Base-by-base conservation (phyloP, 2,113 vertebrate species). In the Murina feae region DNA sequence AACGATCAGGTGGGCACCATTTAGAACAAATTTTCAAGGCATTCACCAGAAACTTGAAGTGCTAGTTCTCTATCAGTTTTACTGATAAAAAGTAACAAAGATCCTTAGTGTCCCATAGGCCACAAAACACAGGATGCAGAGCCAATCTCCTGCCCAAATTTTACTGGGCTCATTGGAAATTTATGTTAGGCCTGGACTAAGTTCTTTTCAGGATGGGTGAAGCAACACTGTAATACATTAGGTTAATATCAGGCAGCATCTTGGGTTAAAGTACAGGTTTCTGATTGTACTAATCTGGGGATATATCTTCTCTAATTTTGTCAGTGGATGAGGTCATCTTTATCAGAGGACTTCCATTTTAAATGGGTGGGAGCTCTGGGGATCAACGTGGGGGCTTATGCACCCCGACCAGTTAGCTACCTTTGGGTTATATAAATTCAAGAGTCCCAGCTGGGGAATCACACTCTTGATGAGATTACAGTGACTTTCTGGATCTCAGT, bases 381-480 rank as follows among this genome's bases (percentile, higher is more conserved):
- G 78, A 95, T 78, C 95, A 80, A 85, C 0, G 0, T 4, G 4
- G 65, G 20, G 82, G 86, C 93, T 92, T 93, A 91, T 89, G 84
- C 37, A 86, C 89, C 93, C 83, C 63, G 93, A 91, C 95, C 94
- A 90, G 93, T 97, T 84, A 86, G 93, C 97, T 87, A 86, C 96
- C 2, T 89, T 97, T 58, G 9, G 86, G 91, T 95, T 94, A 83
- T 88, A 94, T 95, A 98, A 97, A 98, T 89, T 96, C 58, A 1
- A 86, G 94, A 95, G 95, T 96, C 98, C 91, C 98, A 96, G 96
- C 84, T 97, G 96, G 95, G 97, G 96, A 98, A 98, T 98, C 94
- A 94, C 95, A 97, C 95, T 96, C 95, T 87, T 76, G 4, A 97
- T 95, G 91, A 98, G 98, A 98, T 98, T 98, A 98, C 96, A 94